Evolutionary conservation across 2,888 invertebrate species (phyloP).

Genomic region (Rhaphigaster nebulosa): DNA sequence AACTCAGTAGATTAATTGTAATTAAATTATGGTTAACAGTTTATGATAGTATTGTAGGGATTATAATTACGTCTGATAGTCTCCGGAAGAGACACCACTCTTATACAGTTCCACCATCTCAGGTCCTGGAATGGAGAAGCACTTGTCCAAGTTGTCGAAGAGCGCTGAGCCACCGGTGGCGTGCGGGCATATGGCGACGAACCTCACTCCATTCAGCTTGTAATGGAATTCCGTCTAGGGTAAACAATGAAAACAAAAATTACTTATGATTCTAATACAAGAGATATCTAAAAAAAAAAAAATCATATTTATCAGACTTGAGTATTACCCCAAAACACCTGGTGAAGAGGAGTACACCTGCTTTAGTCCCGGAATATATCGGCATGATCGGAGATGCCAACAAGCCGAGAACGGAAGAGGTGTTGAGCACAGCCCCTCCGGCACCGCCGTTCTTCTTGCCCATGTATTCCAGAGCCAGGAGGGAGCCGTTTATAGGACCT

Average conservation of each 20-base stretch:
- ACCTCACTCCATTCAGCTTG: slow-evolving; percentile 57
- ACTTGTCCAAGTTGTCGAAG: slow-evolving; percentile 55
- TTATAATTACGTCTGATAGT: slow-evolving; percentile 54
- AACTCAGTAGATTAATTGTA: too few species aligned
- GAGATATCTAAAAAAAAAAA: not conserved
- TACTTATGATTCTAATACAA: not conserved
- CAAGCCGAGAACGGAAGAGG: slow-evolving; percentile 57
- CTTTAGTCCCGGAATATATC: slow-evolving; percentile 60
- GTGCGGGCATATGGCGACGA: slow-evolving; percentile 59
- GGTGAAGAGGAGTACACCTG: slow-evolving; percentile 61
- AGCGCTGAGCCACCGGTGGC: slow-evolving; percentile 44
- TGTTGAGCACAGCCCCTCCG: slow-evolving; percentile 55
- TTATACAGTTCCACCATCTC: slow-evolving; percentile 54
- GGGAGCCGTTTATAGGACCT: slow-evolving; percentile 54
- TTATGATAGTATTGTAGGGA: too few species aligned
- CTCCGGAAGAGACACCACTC: not conserved
- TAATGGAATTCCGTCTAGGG: slow-evolving; percentile 59
- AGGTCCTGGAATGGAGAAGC: slow-evolving; percentile 52
- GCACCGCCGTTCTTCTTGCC: slow-evolving; percentile 58
- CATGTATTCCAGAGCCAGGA: slow-evolving; percentile 59
- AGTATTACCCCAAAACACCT: slow-evolving; percentile 59
- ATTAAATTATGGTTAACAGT: too few species aligned
- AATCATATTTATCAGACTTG: not conserved
- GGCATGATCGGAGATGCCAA: slow-evolving; percentile 57
- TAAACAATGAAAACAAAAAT: not conserved